Conservation (phyloP, 2,113 vertebrate genomes). For the Ptilorrhoa leucosticta region DNA sequence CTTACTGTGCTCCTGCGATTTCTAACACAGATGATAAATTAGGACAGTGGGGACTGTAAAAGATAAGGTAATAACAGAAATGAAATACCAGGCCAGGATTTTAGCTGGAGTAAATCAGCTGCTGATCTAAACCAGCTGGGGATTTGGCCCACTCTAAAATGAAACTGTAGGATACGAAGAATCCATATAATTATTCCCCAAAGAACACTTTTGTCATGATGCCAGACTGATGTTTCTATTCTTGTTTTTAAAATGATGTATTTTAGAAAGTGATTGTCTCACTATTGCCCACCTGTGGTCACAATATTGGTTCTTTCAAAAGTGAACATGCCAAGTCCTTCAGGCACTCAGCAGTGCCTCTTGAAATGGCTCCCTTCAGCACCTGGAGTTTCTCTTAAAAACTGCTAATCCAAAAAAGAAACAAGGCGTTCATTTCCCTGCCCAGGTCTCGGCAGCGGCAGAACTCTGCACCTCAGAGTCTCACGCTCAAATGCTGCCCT, state of each 20-base stretch:
- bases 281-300: conserved; percentile 60
- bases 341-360: conserved; percentile 8
- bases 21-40: conserved; percentile 39
- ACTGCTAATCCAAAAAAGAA: background rate
- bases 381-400: conserved; percentile 45
- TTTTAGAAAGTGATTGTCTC: conserved; percentile 59
- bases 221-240: conserved; percentile 65
- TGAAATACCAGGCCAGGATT: conserved; percentile 53
- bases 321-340: conserved; percentile 35
- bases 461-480: background rate
- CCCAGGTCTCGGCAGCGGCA: rapidly evolving
- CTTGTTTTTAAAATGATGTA: conserved; percentile 59
- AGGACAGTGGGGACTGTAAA: conserved; percentile 49
- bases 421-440: background rate
- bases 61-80: conserved; percentile 66
- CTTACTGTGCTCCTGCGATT: background rate
- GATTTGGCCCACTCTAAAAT: conserved; percentile 60
- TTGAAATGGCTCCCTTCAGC: conserved; percentile 36
- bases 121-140: conserved; percentile 61
- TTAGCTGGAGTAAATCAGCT: conserved; percentile 63
- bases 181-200: conserved; percentile 58
- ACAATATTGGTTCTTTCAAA: conserved; percentile 39
- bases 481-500: background rate
- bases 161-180: conserved; percentile 52
- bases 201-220: conserved; percentile 52